Evolutionary conservation across 2,797 vertebrate genomes (phyloP).

Genomic region (Rhabdophis nuchalis): DNA sequence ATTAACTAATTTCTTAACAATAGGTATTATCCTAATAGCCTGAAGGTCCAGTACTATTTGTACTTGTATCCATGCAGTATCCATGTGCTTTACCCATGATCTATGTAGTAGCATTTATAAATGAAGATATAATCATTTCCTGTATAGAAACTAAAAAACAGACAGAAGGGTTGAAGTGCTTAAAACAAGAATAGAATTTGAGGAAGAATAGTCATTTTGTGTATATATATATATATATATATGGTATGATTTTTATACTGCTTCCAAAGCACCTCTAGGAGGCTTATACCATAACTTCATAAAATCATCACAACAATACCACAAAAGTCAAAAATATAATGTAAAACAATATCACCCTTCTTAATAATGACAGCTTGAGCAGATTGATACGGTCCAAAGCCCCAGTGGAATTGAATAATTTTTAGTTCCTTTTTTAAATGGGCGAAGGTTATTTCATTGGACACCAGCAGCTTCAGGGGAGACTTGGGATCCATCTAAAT

Average conservation of each 20-base stretch:
- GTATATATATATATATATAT: not conserved
- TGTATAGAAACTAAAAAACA: not conserved
- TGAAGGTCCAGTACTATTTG: not conserved
- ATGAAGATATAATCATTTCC: not conserved
- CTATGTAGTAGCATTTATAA: not conserved
- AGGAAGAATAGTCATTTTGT: not conserved
- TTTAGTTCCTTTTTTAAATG: not conserved
- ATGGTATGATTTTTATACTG: not conserved
- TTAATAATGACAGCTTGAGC: not conserved
- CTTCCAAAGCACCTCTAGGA: not conserved
- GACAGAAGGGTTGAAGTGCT: not conserved
- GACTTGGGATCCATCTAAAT: not conserved
- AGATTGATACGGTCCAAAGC: not conserved
- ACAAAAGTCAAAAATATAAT: not conserved
- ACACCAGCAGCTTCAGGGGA: not conserved
- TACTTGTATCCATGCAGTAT: not conserved
- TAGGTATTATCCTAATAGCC: not conserved
- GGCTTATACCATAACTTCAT: not conserved
- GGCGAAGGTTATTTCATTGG: not conserved
- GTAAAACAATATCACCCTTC: not conserved
- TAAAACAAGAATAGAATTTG: not conserved
- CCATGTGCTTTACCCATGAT: not conserved
- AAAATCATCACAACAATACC: not conserved
- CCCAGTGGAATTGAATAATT: not conserved
- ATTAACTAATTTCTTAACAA: not conserved